These are phyloP conservation scores for Hanleya hanleyi DNA, from an alignment of 2,888 invertebrate genomes.

Conservation along the genomic window DNA sequence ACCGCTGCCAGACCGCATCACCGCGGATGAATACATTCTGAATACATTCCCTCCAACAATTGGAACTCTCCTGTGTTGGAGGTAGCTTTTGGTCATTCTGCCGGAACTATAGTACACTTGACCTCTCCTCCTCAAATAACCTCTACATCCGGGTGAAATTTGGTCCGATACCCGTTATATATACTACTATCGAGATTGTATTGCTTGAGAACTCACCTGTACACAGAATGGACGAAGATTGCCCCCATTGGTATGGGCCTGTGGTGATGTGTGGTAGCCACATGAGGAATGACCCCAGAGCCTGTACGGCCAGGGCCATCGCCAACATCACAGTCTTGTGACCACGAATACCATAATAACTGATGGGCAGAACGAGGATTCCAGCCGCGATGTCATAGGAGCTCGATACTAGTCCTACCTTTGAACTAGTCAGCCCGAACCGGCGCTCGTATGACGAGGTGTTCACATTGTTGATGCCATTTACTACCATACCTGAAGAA, in stretches of 20 bases:
- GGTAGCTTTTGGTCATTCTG: too few species aligned
- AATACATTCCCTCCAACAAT: too few species aligned
- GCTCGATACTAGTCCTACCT: conserved; percentile 65
- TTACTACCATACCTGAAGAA: conserved; percentile 65
- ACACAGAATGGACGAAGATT: conserved; percentile 26
- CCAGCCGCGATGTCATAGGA: conserved; percentile 68
- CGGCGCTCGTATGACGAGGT: conserved; percentile 67
- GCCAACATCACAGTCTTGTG: conserved; percentile 81
- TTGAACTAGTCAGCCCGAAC: conserved; percentile 63
- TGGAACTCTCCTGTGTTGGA: too few species aligned
- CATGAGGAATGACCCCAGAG: conserved; percentile 80
- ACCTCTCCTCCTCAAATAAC: too few species aligned
- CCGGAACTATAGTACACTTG: too few species aligned
- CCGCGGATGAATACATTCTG: too few species aligned
- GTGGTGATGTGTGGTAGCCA: conserved; percentile 87
- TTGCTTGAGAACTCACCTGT: not conserved
- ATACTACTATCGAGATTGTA: too few species aligned
- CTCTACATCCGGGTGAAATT: too few species aligned
- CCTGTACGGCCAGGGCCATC: conserved; percentile 85
- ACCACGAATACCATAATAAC: conserved; percentile 55
- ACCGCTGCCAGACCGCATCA: too few species aligned
- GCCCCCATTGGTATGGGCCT: conserved; percentile 77
- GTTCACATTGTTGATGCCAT: conserved; percentile 69
- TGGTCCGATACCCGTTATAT: too few species aligned
- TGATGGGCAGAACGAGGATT: conserved; percentile 60